Evolutionary conservation across 37 sponge, comb jelly and placozoan genomes (phyloP), one percentile per base, ranked within the genome.

Genomic region (Halichondria panicea): DNA sequence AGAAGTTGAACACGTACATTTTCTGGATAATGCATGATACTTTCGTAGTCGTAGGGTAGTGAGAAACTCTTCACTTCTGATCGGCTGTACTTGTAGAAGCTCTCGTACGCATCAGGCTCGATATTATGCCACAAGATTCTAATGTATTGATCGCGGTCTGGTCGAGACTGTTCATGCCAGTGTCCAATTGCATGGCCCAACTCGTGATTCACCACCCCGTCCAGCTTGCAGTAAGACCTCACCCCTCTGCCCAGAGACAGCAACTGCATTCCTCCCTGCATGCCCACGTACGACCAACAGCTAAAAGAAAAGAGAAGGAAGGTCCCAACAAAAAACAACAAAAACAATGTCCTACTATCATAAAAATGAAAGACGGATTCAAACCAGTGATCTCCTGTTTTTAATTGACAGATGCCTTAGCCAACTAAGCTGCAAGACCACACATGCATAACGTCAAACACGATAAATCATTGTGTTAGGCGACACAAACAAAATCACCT

Each of bases 131-230:
- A 74, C 5, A 70, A 27, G 5, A 94, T 82, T 21, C 59, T 43
- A 1, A 94, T 79, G 59, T 89, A 86, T 2, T 34, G 0, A 68
- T 89, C 87, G 32, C 94, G 59, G 62, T 94, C 94, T 2, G 94
- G 84, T 0, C 94, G 75, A 4, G 84, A 76, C 39, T 94, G 94
- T 64, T 94, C 94, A 63, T 94, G 94, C 76, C 76, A 86, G 75
- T 89, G 83, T 19, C 94, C 94, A 21, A 94, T 55, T 18, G 80
- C 56, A 61, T 94, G 94, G 0, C 94, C 90, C 3, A 94, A 63
- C 72, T 94, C 94, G 48, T 94, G 94, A 11, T 86, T 70, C 19
- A 84, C n/a, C 33, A 63, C 76, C 4, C 94, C 87, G 43, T 39
- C 46, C 6, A 15, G 35, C 39, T 80, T 48, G 55, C 87, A 87